Conservation (phyloP, 2,888 invertebrate species). For the Cantharis nigra region DNA sequence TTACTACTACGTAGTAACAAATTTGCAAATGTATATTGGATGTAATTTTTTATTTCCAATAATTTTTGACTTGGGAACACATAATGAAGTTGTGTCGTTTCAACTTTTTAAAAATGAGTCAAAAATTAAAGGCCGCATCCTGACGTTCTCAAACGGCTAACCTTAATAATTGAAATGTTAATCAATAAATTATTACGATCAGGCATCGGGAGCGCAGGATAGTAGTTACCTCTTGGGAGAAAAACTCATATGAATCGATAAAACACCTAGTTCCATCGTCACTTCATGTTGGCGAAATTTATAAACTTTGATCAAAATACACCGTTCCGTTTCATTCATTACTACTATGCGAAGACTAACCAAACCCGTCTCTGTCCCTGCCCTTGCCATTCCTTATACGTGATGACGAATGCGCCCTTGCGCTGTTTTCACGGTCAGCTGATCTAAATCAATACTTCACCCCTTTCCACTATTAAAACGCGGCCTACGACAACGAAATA, state of each 20-base stretch:
- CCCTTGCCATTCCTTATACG: constrained; percentile 25
- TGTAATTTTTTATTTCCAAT: neutral
- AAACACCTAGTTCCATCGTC: neutral
- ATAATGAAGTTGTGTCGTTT: neutral
- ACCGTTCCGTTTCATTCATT: constrained; percentile 10
- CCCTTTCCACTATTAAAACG: constrained; percentile 31
- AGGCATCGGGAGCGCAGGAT: neutral
- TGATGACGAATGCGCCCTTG: constrained; percentile 38
- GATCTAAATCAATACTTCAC: constrained; percentile 40
- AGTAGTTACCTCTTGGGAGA: neutral
- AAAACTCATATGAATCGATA: neutral
- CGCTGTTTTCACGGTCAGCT: constrained; percentile 42
- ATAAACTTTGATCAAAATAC: neutral
- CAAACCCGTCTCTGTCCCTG: constrained; percentile 17
- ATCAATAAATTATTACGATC: neutral
- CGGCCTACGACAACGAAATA: constrained; percentile 43
- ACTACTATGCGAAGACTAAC: constrained; percentile 4
- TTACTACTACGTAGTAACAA: neutral
- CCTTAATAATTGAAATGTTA: neutral
- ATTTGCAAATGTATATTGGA: neutral
- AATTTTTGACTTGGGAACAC: neutral
- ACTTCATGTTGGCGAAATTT: neutral
- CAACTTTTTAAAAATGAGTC: too few species aligned
- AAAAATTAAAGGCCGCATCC: too few species aligned
- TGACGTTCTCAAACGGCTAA: neutral